phyloP scores from a whole-genome alignment of 64 coral and sea anemone species.

The Stylophora pistillata region DNA sequence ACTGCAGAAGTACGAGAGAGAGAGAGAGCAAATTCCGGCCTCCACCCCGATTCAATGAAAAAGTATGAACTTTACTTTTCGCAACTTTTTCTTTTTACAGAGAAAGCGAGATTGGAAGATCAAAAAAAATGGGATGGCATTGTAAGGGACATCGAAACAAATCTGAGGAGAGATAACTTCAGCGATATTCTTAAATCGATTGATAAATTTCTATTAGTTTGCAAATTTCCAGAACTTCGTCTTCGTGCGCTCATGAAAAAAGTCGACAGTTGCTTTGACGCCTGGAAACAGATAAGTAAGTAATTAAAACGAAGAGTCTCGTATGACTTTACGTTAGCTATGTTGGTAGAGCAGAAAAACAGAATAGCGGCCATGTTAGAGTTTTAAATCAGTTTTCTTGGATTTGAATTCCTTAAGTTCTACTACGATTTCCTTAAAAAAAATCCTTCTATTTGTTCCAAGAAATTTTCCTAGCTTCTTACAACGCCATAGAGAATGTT shows the following conservation, averaged over 20 bases:
- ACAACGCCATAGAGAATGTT: no score
- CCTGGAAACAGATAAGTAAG: conserved; percentile 18
- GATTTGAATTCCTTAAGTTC: no score
- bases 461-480: no score
- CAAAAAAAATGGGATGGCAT: not conserved
- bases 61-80: not conserved
- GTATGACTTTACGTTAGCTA: not conserved
- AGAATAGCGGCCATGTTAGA: no score
- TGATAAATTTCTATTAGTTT: not conserved
- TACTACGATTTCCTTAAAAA: no score
- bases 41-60: no score
- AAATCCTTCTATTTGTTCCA: no score
- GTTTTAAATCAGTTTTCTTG: no score
- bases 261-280: not conserved
- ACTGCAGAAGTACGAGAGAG: no score
- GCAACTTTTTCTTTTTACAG: not conserved
- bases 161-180: conserved; percentile 1
- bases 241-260: conserved; percentile 31
- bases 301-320: not conserved
- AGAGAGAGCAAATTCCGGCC: no score
- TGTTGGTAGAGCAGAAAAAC: no score
- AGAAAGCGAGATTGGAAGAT: not conserved
- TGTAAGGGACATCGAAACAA: not conserved
- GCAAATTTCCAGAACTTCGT: not conserved
- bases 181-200: not conserved